These are phyloP conservation scores for Pterocles gutturalis DNA, from an alignment of 2,113 vertebrate species.

Conservation along the genomic window DNA sequence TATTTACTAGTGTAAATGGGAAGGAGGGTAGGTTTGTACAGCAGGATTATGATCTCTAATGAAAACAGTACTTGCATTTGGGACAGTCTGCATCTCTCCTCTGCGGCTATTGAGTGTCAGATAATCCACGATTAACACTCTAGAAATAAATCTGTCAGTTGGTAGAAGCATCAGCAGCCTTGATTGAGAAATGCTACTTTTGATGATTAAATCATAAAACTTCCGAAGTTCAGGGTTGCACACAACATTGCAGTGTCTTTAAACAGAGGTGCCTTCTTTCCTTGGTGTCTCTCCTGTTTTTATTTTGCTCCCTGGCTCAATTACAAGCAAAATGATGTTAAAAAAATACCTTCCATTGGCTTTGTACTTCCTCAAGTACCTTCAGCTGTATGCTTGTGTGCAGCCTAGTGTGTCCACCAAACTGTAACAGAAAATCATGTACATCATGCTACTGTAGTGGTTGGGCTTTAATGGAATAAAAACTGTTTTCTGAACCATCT, in stretches of 20 bases:
- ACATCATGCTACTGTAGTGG: neutral
- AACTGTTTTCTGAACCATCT: neutral
- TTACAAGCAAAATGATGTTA: neutral
- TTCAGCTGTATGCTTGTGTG: neutral
- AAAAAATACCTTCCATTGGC: neutral
- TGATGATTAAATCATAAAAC: neutral
- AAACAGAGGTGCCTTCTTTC: neutral
- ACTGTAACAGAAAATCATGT: neutral
- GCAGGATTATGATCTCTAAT: neutral
- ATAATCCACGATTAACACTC: neutral
- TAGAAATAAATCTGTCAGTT: neutral
- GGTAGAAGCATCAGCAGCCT: neutral
- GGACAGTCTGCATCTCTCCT: neutral
- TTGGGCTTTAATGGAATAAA: neutral
- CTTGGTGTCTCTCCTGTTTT: neutral
- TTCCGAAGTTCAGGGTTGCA: neutral
- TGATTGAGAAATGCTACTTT: neutral
- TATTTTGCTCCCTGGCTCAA: neutral
- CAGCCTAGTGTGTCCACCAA: neutral
- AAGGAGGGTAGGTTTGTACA: neutral
- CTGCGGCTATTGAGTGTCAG: neutral
- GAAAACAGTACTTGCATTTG: neutral
- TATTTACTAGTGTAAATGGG: neutral
- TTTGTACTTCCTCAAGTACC: neutral
- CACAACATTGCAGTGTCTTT: neutral